Percentiles rank a stretch among this genome's conserved stretches.
Conservation (phyloP, 1,140 invertebrate genomes). For the Temnothorax nylanderi region DNA sequence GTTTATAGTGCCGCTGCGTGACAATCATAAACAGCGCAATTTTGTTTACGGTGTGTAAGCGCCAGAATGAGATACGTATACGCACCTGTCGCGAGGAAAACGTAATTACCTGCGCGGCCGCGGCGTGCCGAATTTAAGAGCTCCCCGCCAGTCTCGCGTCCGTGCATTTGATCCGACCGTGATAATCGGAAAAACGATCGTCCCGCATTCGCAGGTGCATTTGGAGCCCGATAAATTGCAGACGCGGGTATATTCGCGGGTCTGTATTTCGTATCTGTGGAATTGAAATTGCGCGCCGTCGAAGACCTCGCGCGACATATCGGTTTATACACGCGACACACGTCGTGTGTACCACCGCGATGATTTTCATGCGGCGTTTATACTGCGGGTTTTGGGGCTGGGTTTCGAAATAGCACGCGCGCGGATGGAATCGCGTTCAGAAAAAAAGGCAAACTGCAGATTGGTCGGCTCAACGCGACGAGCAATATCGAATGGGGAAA, state of each 20-base stretch:
- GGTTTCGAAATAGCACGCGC: constrained; percentile 24
- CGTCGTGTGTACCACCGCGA: not conserved
- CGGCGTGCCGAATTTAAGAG: not conserved
- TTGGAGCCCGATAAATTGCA: not conserved
- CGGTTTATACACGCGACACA: not conserved
- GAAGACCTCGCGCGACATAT: not conserved
- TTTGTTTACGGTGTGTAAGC: constrained; percentile 28
- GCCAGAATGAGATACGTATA: not conserved
- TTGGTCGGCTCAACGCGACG: constrained; percentile 25
- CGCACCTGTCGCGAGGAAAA: not conserved
- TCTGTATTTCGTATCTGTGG: not conserved
- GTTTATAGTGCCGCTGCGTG: constrained; percentile 13
- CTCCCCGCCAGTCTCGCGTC: not conserved
- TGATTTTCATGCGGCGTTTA: constrained; percentile 15
- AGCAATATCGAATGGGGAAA: constrained; percentile 15
- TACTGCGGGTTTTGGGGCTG: not conserved
- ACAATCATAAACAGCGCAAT: constrained; percentile 48
- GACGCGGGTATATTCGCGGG: not conserved
- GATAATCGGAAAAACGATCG: constrained; percentile 1
- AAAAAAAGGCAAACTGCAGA: constrained; percentile 39
- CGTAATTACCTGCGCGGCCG: constrained; percentile 8
- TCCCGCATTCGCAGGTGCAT: not conserved
- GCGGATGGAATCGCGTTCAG: constrained; percentile 13
- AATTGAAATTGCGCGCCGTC: not conserved
- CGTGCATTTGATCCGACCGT: not conserved